Conservation (phyloP, 2,888 invertebrate genomes). For the Diploptera punctata region DNA sequence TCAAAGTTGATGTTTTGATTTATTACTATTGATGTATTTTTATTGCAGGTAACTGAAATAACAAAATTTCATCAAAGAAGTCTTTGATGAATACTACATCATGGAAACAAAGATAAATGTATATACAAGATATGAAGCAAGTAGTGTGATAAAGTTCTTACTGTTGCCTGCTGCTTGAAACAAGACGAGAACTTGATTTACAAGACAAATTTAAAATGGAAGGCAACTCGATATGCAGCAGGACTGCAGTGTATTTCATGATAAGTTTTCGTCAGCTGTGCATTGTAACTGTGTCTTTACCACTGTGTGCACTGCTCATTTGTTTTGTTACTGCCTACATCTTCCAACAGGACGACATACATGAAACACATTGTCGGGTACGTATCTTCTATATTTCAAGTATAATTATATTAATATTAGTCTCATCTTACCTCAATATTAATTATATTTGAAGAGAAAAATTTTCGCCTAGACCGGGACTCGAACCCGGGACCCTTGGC, state of each 20-base stretch:
- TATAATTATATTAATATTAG: too few relatives aligned
- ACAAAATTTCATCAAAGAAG: neutral
- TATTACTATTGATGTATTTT: too few relatives aligned
- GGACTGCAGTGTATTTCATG: constrained; percentile 45
- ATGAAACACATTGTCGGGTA: constrained; percentile 94
- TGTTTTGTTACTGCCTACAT: constrained; percentile 90
- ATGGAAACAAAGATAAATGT: neutral
- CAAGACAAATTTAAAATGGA: constrained; percentile 38
- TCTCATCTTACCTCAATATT: too few relatives aligned
- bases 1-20: too few relatives aligned
- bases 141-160: constrained; percentile 6
- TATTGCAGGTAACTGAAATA: neutral
- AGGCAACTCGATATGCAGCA: constrained; percentile 42
- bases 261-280: constrained; percentile 81
- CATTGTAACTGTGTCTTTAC: constrained; percentile 82
- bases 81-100: constrained; percentile 9
- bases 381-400: too few relatives aligned
- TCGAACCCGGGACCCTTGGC: too few relatives aligned
- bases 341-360: constrained; percentile 92
- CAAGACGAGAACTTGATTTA: neutral
- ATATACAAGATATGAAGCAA: neutral
- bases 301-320: constrained; percentile 81
- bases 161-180: constrained; percentile 27
- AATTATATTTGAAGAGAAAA: too few relatives aligned
- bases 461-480: too few relatives aligned